These are phyloP conservation scores for Helleia helle DNA, from an alignment of 2,888 invertebrate species.

Conservation along the genomic window DNA sequence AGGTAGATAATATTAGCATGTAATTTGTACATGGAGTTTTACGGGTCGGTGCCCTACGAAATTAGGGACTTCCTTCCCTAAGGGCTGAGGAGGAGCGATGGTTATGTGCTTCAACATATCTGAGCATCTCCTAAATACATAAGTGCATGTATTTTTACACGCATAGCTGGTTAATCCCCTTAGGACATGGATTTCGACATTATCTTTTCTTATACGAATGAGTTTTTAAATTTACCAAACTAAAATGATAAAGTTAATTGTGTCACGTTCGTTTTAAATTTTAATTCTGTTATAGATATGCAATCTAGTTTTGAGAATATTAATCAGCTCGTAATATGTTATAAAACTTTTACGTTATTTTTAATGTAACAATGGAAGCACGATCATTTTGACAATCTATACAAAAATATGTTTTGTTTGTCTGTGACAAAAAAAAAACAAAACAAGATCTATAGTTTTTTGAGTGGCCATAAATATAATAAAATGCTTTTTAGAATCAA, in stretches of 20 bases:
- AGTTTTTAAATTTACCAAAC: neutral
- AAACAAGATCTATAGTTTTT: conserved; percentile 5
- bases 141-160: conserved; percentile 2
- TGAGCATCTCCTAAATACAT: conserved; percentile 3
- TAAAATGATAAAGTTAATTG: neutral
- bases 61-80: conserved; percentile 65
- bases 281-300: too few species aligned
- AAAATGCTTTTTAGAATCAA: conserved; percentile 34
- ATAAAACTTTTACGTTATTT: too few species aligned
- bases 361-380: too few species aligned
- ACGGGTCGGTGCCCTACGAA: conserved; percentile 67
- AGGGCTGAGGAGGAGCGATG: conserved; percentile 43
- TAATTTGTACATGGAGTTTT: conserved; percentile 59
- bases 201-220: neutral
- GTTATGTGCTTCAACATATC: conserved; percentile 8
- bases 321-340: too few species aligned
- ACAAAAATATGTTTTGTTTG: too few species aligned
- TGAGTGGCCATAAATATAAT: conserved; percentile 19
- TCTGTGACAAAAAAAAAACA: too few species aligned
- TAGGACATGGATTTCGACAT: neutral
- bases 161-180: neutral
- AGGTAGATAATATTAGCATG: conserved; percentile 55
- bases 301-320: too few species aligned
- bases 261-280: too few species aligned
- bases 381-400: too few species aligned